Percentiles rank a stretch among this genome's conserved stretches.
Conservation (phyloP, 2,888 invertebrate species). For the Cephus sareptanus region DNA sequence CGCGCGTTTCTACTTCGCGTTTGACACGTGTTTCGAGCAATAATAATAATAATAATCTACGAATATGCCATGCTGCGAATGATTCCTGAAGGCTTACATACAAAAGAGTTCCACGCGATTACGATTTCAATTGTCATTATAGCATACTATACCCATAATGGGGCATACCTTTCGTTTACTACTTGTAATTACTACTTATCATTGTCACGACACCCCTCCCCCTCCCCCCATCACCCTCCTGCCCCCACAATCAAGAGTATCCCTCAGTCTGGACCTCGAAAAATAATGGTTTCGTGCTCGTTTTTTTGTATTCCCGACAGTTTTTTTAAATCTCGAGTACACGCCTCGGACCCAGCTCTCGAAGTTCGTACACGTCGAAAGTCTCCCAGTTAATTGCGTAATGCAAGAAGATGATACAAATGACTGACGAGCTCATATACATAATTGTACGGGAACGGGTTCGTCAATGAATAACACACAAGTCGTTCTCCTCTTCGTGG, state of each 20-base stretch:
- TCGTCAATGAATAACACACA: constrained; percentile 28
- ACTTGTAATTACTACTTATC: too few relatives aligned
- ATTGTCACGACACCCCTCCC: not conserved
- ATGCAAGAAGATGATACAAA: constrained; percentile 49
- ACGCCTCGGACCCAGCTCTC: constrained; percentile 56
- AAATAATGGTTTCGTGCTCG: constrained; percentile 47
- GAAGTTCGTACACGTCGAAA: constrained; percentile 54
- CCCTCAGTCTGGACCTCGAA: not conserved
- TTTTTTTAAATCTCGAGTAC: constrained; percentile 61
- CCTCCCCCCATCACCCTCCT: not conserved
- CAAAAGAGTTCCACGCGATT: not conserved
- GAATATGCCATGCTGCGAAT: not conserved
- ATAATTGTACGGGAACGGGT: constrained; percentile 8
- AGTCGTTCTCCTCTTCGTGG: constrained; percentile 26
- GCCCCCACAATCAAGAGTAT: not conserved
- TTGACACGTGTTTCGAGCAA: not conserved
- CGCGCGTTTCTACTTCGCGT: not conserved
- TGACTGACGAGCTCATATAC: constrained; percentile 27
- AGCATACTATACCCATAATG: too few relatives aligned
- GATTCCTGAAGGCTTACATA: not conserved
- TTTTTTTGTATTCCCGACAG: constrained; percentile 61
- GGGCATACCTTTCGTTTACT: too few relatives aligned
- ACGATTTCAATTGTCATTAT: not conserved
- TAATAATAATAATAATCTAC: not conserved
- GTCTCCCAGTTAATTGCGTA: constrained; percentile 54